A percentile compares a stretch with the other conserved stretches of the same genome.
Evolutionary conservation across 2,113 vertebrate species (phyloP).

Genomic region (Rhodinocichla rosea): DNA sequence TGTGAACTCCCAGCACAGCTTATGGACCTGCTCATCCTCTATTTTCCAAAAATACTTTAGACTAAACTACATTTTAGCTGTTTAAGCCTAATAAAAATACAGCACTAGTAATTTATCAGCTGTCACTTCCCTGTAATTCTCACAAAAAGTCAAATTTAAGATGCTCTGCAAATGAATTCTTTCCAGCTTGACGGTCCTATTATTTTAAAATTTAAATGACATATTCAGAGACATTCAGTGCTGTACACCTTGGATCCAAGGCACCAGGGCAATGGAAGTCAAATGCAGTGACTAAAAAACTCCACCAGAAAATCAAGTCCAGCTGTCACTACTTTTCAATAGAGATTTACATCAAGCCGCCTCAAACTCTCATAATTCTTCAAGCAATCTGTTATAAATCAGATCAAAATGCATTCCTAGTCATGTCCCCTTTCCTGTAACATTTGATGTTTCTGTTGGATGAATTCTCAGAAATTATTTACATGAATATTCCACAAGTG

Average conservation of each 20-base stretch:
- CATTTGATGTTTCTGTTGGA: neutral
- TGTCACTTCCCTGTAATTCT: neutral
- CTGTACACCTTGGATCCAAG: neutral
- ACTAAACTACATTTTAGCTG: neutral
- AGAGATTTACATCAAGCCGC: slow-evolving; percentile 24
- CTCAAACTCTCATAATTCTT: slow-evolving; percentile 25
- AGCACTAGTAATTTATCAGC: neutral
- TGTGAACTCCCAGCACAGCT: neutral
- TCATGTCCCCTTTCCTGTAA: neutral
- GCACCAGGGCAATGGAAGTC: neutral
- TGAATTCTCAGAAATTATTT: neutral
- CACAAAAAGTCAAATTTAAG: slow-evolving; percentile 10
- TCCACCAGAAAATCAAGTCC: neutral
- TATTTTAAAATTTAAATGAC: slow-evolving; percentile 24
- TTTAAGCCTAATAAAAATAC: slow-evolving; percentile 32
- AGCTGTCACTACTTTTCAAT: slow-evolving; percentile 35
- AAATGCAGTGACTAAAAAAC: neutral
- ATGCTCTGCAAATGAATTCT: neutral
- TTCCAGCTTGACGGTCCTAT: neutral
- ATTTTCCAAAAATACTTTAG: neutral
- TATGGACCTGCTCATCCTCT: neutral
- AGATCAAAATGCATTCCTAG: neutral
- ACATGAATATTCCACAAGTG: neutral
- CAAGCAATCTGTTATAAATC: neutral
- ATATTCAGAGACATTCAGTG: neutral